Conservation (phyloP, 2,113 vertebrate species). For the Hyperopisus bebe region DNA sequence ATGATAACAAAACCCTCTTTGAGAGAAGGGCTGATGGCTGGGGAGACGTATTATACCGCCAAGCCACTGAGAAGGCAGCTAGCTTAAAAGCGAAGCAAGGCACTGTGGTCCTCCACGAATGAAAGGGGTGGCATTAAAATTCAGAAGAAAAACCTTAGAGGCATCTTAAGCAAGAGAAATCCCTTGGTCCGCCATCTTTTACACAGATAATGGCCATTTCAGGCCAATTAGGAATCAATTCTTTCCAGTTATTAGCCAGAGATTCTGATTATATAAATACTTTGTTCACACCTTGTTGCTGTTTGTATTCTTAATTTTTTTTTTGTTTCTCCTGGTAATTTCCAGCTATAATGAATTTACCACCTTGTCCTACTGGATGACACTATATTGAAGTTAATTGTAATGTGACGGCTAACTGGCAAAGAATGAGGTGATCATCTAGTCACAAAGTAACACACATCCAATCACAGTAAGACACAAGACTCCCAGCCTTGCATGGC, state of each 20-base stretch:
- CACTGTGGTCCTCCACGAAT: slow-evolving; percentile 15
- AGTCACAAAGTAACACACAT: not conserved
- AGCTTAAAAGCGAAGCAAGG: slow-evolving; percentile 17
- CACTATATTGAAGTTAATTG: not conserved
- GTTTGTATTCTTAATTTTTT: not conserved
- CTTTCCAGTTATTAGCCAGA: not conserved
- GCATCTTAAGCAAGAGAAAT: slow-evolving; percentile 1
- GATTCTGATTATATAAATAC: not conserved
- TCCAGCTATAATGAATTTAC: not conserved
- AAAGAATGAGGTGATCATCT: not conserved
- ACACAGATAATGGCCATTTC: not conserved
- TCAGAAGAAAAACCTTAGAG: slow-evolving; percentile 18
- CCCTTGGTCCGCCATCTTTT: not conserved
- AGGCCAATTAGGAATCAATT: not conserved
- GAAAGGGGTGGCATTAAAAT: slow-evolving; percentile 26
- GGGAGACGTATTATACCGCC: slow-evolving; percentile 10
- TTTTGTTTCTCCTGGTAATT: not conserved
- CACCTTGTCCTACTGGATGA: not conserved
- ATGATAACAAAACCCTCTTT: slow-evolving; percentile 36
- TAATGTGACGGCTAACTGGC: not conserved
- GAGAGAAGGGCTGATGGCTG: slow-evolving; percentile 18
- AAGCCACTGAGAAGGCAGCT: slow-evolving; percentile 39
- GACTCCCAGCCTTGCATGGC: not conserved
- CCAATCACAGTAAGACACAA: not conserved
- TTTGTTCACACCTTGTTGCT: not conserved